Evolutionary conservation across 2,888 invertebrate genomes (phyloP), one percentile per base, ranked within the genome.

Genomic region (Frankliniella fusca): DNA sequence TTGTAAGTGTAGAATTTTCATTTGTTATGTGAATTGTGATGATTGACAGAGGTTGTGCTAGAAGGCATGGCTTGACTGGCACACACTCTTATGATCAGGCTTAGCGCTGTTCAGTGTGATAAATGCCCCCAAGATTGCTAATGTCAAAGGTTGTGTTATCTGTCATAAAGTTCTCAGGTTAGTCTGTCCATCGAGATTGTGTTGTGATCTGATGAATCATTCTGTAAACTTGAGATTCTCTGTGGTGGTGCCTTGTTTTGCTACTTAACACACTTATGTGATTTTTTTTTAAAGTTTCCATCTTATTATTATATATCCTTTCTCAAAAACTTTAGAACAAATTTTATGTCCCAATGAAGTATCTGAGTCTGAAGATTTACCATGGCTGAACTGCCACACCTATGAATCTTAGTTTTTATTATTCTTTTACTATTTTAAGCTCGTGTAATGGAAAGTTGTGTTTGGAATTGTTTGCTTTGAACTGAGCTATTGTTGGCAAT

Each of bases 61-160:
- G 70, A 27, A 27, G n/a, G 23, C 27, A 27, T 76, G 70, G 70
- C 70, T 76, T 76, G 70, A 76, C 23, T 76, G 27, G 70, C 70
- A 76, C 27, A 76, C 70, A 27, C 27, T 76, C 70, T 76, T 76
- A 27, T 76, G 70, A 12, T 27, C 70, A 76, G 2, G 70, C 70
- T 23, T 76, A 76, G 70, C 27, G 70, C 70, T 27, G 70, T 12
- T 27, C 70, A 76, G 70, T 76, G 70, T 76, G 70, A 76, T 76
- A 76, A 76, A 76, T 76, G 70, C 70, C 70, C 70, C 27, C 70
- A 27, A 76, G 70, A 76, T 76, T 76, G n/a, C 23, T 27, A 23
- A 23, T 76, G 70, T 76, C 70, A 76, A 76, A 76, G 70, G 70
- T 76, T 76, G 70, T 76, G 70, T 23, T 76, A 27, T 76, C 70